Evolutionary conservation across 2,888 invertebrate genomes (phyloP).

Genomic region (Ctenicera cuprea): DNA sequence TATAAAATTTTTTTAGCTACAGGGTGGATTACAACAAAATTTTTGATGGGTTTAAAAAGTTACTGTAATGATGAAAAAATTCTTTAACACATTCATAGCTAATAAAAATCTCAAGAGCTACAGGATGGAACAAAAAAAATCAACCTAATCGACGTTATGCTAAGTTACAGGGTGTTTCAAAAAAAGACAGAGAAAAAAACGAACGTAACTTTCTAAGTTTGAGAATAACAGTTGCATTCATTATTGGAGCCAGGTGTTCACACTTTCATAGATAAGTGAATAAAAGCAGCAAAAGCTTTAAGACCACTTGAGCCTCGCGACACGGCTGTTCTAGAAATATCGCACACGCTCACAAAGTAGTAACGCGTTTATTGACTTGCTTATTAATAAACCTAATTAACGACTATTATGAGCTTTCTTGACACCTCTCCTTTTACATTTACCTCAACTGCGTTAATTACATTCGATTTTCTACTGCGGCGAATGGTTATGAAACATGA

Average conservation of each 20-base stretch:
- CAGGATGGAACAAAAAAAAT: too few species aligned
- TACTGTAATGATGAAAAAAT: too few species aligned
- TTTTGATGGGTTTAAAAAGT: not conserved
- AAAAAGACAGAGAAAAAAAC: not conserved
- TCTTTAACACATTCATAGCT: too few species aligned
- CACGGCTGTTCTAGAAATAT: conserved; percentile 56
- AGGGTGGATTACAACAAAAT: too few species aligned
- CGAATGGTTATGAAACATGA: conserved; percentile 9
- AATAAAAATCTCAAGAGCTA: too few species aligned
- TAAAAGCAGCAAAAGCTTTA: conserved; percentile 33
- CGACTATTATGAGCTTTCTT: conserved; percentile 51
- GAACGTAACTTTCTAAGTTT: conserved; percentile 7
- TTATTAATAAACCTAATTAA: conserved; percentile 60
- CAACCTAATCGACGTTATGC: not conserved
- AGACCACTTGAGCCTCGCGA: conserved; percentile 30
- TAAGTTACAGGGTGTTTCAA: not conserved
- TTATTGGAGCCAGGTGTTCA: conserved; percentile 37
- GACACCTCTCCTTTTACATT: conserved; percentile 36
- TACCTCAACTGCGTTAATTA: conserved; percentile 13
- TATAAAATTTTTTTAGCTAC: too few species aligned
- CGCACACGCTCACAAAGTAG: conserved; percentile 49
- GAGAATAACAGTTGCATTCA: not conserved
- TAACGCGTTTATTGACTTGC: conserved; percentile 60
- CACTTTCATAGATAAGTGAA: conserved; percentile 34
- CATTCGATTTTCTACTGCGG: not conserved